Base-by-base conservation (phyloP, 1,140 invertebrate species). In the Rhagoletis zephyria region DNA sequence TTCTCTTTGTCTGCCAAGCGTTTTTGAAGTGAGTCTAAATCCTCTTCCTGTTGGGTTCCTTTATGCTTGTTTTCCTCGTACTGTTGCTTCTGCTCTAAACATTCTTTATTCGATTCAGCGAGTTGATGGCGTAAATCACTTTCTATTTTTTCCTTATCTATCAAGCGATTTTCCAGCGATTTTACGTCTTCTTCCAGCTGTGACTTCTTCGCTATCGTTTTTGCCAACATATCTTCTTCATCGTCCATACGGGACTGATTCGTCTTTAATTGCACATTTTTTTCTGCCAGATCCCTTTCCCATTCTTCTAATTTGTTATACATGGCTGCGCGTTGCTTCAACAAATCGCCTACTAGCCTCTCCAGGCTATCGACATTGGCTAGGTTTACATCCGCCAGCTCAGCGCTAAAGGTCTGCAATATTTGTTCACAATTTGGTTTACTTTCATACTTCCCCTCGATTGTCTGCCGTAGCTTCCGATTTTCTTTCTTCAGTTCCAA, bases 401-500 rank as follows among this genome's bases (percentile, higher is more conserved):
- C 86, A 4, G 19, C 9, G 10, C 48, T 67, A 30, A 74, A 59
- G 42, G 30, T 87, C 14, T 70, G 67, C 86, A 74, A 40, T 45
- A 87, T 59, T 60, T 87, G 59, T 86, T 65, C 51, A 48, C 85
- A 86, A n/a, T 0, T 86, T 60, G 59, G 2, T 56, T 12, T 74
- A 16, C 12, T n/a, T 74, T 70, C n/a, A 1, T 70, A 16, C 6
- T 45, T 85, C 12, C 14, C 85, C 30, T 86, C 65, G n/a, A 86
- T 63, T 42, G 16, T 12, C 74, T 87, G 85, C n/a, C 87, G 86
- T 2, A 89, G 59, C 45, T 61, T 45, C 7, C 91, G 88, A 88
- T 91, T 92, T 67, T 92, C 90, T 40, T 90, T 91, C 74, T 92
- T 92, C 0, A 90, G 60, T 12, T 91, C 87, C 19, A 92, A 87